These are phyloP conservation scores for Rallus limicola DNA, from an alignment of 2,113 vertebrate genomes.

Conservation along the genomic window DNA sequence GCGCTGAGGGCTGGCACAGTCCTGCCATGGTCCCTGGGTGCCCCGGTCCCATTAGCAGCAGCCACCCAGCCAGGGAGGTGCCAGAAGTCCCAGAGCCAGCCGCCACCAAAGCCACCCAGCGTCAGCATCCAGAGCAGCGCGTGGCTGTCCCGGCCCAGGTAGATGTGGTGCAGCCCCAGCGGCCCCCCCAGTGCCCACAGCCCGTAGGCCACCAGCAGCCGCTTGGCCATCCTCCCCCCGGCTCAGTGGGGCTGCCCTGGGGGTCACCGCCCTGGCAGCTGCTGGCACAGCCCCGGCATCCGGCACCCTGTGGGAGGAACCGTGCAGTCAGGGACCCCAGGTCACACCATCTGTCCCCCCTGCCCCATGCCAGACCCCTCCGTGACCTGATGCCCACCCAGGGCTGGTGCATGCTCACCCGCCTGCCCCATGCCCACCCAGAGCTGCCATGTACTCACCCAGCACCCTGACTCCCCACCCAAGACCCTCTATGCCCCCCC, in stretches of 20 bases:
- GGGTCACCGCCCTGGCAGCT: not conserved
- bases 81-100: slow-evolving; percentile 87
- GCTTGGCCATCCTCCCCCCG: slow-evolving; percentile 76
- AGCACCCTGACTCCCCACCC: not conserved
- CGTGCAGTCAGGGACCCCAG: not conserved
- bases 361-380: not conserved
- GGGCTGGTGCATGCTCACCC: not conserved
- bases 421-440: not conserved
- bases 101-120: slow-evolving; percentile 85
- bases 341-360: no score
- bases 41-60: slow-evolving; percentile 61
- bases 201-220: slow-evolving; percentile 80
- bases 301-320: not conserved
- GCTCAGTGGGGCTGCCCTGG: not conserved
- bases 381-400: not conserved
- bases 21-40: not conserved
- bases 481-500: not conserved
- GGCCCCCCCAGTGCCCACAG: slow-evolving; percentile 89
- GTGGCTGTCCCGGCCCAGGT: slow-evolving; percentile 88
- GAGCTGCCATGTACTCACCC: no score
- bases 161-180: slow-evolving; percentile 89
- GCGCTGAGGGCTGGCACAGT: slow-evolving; percentile 69
- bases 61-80: slow-evolving; percentile 86
- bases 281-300: fast-evolving
- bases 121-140: slow-evolving; percentile 91